Percentiles rank a stretch among this genome's conserved stretches.
Evolutionary conservation across 2,113 vertebrate genomes (phyloP).

Genomic region (Ranitomeya variabilis): DNA sequence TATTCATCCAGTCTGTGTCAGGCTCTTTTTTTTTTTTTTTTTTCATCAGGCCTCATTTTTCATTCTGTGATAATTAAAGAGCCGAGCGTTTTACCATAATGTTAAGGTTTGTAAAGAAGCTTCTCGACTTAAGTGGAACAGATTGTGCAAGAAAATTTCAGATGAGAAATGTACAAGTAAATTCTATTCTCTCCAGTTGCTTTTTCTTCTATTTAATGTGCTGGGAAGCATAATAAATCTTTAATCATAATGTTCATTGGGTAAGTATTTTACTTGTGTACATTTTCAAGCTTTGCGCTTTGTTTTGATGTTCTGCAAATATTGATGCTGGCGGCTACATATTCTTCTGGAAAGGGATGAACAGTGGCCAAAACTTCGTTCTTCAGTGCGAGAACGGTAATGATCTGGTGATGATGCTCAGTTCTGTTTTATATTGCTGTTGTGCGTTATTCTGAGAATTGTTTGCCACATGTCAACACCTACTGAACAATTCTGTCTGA

Average conservation of each 20-base stretch:
- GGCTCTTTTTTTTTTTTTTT: constrained; percentile 34
- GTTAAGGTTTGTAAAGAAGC: constrained; percentile 51
- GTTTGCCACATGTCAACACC: not conserved
- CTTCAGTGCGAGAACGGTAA: not conserved
- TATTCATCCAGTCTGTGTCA: constrained; percentile 49
- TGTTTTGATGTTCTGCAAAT: constrained; percentile 14
- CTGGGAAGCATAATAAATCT: constrained; percentile 1
- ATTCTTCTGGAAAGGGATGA: not conserved
- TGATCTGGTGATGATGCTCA: not conserved
- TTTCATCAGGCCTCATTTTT: constrained; percentile 52
- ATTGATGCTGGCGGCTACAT: constrained; percentile 15
- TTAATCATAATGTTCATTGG: constrained; percentile 10
- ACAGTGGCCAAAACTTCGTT: not conserved
- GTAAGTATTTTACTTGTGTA: constrained; percentile 27
- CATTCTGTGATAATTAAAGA: constrained; percentile 53
- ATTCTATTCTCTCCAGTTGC: constrained; percentile 9
- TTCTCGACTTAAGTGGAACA: constrained; percentile 44
- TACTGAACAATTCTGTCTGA: not conserved
- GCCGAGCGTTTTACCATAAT: constrained; percentile 44
- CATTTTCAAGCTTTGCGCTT: constrained; percentile 18
- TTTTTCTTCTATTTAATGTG: constrained; percentile 13
- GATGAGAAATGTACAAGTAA: constrained; percentile 44
- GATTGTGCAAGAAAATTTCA: constrained; percentile 41
- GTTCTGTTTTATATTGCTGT: not conserved
- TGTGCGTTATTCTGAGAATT: not conserved